These are phyloP conservation scores for Chesias legatella DNA, from an alignment of 2,888 invertebrate genomes.

Conservation along the genomic window DNA sequence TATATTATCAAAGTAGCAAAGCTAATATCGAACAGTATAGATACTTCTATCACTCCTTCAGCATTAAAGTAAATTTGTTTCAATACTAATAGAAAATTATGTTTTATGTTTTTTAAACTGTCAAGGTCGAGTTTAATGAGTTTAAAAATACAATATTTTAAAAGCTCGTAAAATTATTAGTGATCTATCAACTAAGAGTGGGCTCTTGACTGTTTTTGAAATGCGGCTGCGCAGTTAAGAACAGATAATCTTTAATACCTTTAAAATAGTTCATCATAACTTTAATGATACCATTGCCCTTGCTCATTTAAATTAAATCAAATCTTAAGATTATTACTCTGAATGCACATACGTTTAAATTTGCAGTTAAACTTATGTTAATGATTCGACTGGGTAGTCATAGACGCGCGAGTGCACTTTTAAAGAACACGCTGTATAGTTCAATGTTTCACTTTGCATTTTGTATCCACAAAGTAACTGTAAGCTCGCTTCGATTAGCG, in stretches of 20 bases:
- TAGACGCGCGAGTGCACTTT: slow-evolving; percentile 7
- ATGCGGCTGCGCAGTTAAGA: slow-evolving; percentile 31
- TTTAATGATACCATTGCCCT: slow-evolving; percentile 16
- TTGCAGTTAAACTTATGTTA: slow-evolving; percentile 25
- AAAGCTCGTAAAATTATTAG: slow-evolving; percentile 17
- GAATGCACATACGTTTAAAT: too few species aligned
- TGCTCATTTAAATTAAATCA: slow-evolving; percentile 12
- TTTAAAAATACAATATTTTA: neutral
- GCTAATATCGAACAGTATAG: too few species aligned
- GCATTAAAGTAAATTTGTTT: too few species aligned
- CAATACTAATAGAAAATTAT: neutral
- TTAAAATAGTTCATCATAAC: slow-evolving; percentile 9
- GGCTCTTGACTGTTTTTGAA: slow-evolving; percentile 30
- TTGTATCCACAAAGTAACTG: slow-evolving; percentile 49
- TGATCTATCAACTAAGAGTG: slow-evolving; percentile 27
- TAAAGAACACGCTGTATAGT: slow-evolving; percentile 19
- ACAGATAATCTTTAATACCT: slow-evolving; percentile 8
- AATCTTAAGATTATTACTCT: slow-evolving; percentile 13
- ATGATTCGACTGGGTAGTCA: slow-evolving; percentile 11
- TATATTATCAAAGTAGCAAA: too few species aligned
- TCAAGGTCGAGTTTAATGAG: slow-evolving; percentile 17
- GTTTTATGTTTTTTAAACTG: slow-evolving; percentile 6
- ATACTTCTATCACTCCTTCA: too few species aligned
- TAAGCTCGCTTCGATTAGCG: slow-evolving; percentile 56
- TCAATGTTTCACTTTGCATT: slow-evolving; percentile 40